Base-by-base conservation (phyloP, 2,888 invertebrate genomes). In the Liodrosophila aerea region DNA sequence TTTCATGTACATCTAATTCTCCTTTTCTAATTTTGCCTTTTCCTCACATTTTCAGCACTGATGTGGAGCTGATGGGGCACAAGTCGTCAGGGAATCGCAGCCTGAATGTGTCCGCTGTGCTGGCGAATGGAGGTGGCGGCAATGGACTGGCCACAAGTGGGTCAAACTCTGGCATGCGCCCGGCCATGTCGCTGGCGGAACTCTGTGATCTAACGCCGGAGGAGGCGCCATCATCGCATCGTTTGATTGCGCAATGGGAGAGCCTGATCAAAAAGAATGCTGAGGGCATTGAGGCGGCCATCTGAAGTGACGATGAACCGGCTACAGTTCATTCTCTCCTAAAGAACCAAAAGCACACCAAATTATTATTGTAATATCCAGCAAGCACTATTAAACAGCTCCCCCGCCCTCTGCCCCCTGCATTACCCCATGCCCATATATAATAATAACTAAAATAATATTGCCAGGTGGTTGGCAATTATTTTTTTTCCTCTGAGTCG, bases 211-310 rank as follows among this genome's bases (percentile, higher is more conserved):
- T 93, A 45, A 91, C 91, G 41, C 93, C 93, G 22, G 93, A 93
- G 16, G 93, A 93, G 84, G 93, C 93, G 45, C 94, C 94, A 9
- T 94, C 94, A 82, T 94, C 94, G 37, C 92, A 92, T 64, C 91
- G 93, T 39, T 91, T 96, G 64, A 95, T 96, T 83, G 94, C 94
- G 72, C 94, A 95, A 89, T 96, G 95, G 94, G 96, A 96, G 90
- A 94, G 93, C 63, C 91, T 95, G 74, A 96, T 95, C 73, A 93
- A 93, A 77, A 92, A 92, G 69, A 88, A 88, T 54, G 85, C 87
- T 41, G 78, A 78, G 44, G 72, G 64, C 12, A 59, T 73, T 7
- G 85, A 85, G 58, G 73, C 73, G 59, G 80, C 57, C 40, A 68
- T 85, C 22, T 78, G 65, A 59, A 11, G 7, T 7, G 36, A 52